These are phyloP conservation scores for Enteromius mattozi DNA, from an alignment of 2,797 vertebrate genomes.

Conservation along the genomic window DNA sequence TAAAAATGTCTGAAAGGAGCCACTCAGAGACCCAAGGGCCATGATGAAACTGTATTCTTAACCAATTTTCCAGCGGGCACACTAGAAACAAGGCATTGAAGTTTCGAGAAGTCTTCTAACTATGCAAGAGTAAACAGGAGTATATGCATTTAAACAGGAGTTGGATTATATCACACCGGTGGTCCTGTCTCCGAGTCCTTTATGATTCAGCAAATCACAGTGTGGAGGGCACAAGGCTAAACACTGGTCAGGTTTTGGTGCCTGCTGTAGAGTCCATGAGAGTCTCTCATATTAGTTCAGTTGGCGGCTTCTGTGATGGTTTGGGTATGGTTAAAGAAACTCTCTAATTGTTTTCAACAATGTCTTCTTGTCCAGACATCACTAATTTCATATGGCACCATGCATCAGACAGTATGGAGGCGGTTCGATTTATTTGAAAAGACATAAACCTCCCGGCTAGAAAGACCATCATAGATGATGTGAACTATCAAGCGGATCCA, in stretches of 20 bases:
- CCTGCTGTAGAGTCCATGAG: constrained; percentile 52
- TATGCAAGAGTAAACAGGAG: constrained; percentile 44
- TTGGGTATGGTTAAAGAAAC: constrained; percentile 56
- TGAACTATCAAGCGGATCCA: constrained; percentile 4
- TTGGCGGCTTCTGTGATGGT: constrained; percentile 57
- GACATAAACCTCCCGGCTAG: constrained; percentile 19
- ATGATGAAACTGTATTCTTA: constrained; percentile 15
- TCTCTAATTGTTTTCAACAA: constrained; percentile 64
- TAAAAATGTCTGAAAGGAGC: constrained; percentile 21
- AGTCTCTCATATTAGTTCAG: constrained; percentile 54
- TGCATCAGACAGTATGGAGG: constrained; percentile 57
- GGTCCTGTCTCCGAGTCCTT: constrained; percentile 58
- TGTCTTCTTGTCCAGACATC: constrained; percentile 66
- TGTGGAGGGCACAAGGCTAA: constrained; percentile 62
- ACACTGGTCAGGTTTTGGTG: constrained; percentile 65
- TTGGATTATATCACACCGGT: constrained; percentile 58
- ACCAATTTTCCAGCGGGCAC: constrained; percentile 23
- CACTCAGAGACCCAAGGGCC: constrained; percentile 23
- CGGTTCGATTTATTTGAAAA: constrained; percentile 54
- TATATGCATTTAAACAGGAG: constrained; percentile 46
- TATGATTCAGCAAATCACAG: constrained; percentile 66
- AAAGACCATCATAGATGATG: neutral
- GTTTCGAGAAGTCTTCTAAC: constrained; percentile 1
- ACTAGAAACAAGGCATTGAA: constrained; percentile 22
- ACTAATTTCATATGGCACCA: constrained; percentile 62